Evolutionary conservation across 2,113 vertebrate species (phyloP).

Genomic region (Ciconia maguari): DNA sequence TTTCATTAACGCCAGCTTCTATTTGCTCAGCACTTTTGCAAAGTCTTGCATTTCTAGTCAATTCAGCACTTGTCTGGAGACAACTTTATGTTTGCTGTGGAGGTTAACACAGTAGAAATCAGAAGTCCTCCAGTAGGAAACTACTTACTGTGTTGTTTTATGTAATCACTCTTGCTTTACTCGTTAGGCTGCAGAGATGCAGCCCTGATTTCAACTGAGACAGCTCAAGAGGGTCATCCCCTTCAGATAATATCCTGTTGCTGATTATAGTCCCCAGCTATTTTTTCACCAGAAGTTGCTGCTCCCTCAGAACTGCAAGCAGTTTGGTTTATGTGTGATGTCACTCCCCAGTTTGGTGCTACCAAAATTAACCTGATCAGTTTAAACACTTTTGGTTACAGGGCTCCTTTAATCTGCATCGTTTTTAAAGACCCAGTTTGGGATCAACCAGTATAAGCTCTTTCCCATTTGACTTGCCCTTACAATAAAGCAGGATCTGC

Average conservation of each 20-base stretch:
- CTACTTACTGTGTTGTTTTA: neutral
- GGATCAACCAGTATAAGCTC: neutral
- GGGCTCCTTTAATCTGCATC: neutral
- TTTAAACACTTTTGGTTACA: neutral
- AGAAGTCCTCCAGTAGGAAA: neutral
- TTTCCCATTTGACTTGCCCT: neutral
- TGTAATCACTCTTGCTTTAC: neutral
- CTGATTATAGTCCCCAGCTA: neutral
- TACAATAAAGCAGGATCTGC: neutral
- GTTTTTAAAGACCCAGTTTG: neutral
- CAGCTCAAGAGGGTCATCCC: neutral
- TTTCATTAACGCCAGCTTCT: neutral
- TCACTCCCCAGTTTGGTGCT: neutral
- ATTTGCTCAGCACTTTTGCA: neutral
- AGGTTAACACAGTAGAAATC: neutral
- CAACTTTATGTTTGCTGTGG: neutral
- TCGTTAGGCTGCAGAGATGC: neutral
- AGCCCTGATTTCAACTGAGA: neutral
- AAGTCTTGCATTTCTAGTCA: neutral
- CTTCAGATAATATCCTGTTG: neutral
- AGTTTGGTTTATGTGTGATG: neutral
- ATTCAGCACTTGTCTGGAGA: neutral
- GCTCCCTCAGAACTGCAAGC: neutral
- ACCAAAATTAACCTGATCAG: neutral
- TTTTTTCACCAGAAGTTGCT: neutral